phyloP scores from a whole-genome alignment of 1,140 invertebrate genomes.

The Saccostrea cuccullata region DNA sequence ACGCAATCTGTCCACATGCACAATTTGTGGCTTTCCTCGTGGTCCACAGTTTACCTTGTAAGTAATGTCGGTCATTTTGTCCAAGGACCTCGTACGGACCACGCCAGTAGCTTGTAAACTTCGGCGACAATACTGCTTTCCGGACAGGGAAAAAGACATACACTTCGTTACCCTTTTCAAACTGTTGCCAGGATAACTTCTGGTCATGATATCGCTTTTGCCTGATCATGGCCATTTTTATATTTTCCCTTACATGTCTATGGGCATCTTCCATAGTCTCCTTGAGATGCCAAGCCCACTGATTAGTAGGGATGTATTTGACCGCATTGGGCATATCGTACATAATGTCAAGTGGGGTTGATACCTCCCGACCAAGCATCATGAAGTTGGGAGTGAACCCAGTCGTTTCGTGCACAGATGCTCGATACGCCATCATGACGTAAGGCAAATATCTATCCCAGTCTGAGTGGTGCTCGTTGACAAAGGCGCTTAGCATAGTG shows the following conservation, averaged over 20 bases:
- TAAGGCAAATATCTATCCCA: slow-evolving; percentile 55
- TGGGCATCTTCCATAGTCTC: slow-evolving; percentile 43
- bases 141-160: slow-evolving; percentile 40
- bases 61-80: slow-evolving; percentile 20
- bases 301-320: not conserved
- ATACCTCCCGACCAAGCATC: slow-evolving; percentile 57
- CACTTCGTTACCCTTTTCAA: slow-evolving; percentile 38
- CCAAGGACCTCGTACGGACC: not conserved
- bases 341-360: slow-evolving; percentile 50
- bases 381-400: slow-evolving; percentile 57
- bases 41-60: slow-evolving; percentile 16
- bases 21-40: not conserved
- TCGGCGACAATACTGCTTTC: not conserved
- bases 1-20: slow-evolving; percentile 12
- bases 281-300: slow-evolving; percentile 45
- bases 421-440: slow-evolving; percentile 48
- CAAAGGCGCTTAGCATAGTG: slow-evolving; percentile 61
- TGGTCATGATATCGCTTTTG: slow-evolving; percentile 49
- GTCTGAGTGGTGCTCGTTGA: slow-evolving; percentile 36
- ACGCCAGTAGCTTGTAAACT: slow-evolving; percentile 6
- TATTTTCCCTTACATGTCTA: slow-evolving; percentile 28
- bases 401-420: slow-evolving; percentile 50
- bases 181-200: slow-evolving; percentile 37
- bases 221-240: slow-evolving; percentile 5
- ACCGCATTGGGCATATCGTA: slow-evolving; percentile 27